phyloP scores from a whole-genome alignment of 2,888 invertebrate species.

The Alcis repandata region DNA sequence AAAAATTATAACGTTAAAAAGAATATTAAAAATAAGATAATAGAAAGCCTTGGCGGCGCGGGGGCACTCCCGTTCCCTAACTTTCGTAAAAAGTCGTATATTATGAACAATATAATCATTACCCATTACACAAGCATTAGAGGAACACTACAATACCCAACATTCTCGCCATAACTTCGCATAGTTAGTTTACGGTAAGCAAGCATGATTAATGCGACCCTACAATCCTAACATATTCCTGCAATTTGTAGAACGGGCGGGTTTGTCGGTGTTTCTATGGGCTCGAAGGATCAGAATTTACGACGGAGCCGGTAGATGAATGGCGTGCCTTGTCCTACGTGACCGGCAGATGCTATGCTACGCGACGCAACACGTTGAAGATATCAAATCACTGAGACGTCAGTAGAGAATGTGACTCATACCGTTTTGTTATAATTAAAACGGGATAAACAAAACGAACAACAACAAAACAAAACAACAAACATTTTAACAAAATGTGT shows the following conservation, averaged over 20 bases:
- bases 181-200: constrained; percentile 22
- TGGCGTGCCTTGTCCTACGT: neutral
- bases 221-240: constrained; percentile 24
- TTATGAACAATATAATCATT: constrained; percentile 6
- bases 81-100: no score
- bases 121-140: neutral
- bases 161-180: constrained; percentile 14
- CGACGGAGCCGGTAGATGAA: neutral
- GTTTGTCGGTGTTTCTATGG: constrained; percentile 10
- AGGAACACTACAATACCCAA: constrained; percentile 8
- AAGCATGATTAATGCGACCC: constrained; percentile 24
- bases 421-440: no score
- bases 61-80: no score
- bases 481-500: no score
- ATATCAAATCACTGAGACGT: no score
- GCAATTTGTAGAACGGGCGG: constrained; percentile 19
- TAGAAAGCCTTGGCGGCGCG: no score
- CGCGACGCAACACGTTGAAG: neutral
- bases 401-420: no score
- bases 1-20: no score
- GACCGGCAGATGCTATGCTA: neutral
- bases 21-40: no score
- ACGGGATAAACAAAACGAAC: no score
- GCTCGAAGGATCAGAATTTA: constrained; percentile 17
- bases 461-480: no score